Evolutionary conservation across 2,797 vertebrate species (phyloP).

Genomic region (Lutjanus campechanus): DNA sequence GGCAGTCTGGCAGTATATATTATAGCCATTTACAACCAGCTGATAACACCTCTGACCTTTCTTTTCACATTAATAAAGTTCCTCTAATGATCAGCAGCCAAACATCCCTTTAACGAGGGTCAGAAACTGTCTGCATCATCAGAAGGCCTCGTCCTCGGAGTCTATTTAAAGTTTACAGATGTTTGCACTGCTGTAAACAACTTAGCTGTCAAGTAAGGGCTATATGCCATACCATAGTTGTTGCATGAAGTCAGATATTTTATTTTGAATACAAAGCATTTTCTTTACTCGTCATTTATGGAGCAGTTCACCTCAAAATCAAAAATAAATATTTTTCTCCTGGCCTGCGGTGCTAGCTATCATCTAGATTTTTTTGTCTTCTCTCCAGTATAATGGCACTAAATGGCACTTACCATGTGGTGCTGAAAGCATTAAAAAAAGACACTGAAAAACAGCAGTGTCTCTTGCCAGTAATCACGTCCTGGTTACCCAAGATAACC

Average conservation of each 20-base stretch:
- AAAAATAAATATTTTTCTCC: no score
- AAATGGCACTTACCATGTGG: no score
- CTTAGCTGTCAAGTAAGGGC: neutral
- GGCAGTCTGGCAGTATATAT: constrained; percentile 57
- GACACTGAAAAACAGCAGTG: no score
- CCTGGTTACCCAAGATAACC: no score
- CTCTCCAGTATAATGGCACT: no score
- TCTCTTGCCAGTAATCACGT: no score
- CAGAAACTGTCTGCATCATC: constrained; percentile 55
- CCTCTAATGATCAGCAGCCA: constrained; percentile 58
- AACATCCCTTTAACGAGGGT: constrained; percentile 45
- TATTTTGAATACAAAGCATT: no score
- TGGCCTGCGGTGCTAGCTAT: no score
- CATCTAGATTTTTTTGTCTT: no score
- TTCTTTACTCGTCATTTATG: neutral
- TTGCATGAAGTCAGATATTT: neutral
- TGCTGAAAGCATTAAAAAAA: no score
- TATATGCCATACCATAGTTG: neutral
- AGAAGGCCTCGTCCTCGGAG: constrained; percentile 1
- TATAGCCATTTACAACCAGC: constrained; percentile 66
- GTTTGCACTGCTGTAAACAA: constrained; percentile 33
- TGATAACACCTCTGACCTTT: constrained; percentile 72
- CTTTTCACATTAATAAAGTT: constrained; percentile 68
- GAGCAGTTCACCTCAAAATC: no score
- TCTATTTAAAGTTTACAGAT: constrained; percentile 37